Evolutionary conservation across 2,888 invertebrate genomes (phyloP).

Genomic region (Trichogramma evanescens): DNA sequence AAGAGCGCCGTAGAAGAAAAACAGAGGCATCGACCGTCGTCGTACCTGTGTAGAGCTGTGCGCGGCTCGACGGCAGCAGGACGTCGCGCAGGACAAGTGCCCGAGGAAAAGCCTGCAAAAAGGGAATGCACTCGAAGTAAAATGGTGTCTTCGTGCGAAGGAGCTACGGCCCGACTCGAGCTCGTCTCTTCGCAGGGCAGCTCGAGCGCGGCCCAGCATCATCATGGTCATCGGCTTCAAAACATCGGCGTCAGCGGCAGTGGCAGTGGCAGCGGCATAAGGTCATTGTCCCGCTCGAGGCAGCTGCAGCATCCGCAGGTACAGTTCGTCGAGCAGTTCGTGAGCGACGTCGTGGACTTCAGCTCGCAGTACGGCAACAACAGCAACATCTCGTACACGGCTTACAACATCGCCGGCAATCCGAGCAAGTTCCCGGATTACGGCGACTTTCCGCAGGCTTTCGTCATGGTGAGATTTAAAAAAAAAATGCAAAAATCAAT

Average conservation of each 20-base stretch:
- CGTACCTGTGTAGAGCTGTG: background rate
- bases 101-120: background rate
- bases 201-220: background rate
- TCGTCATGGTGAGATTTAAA: slow-evolving; percentile 66
- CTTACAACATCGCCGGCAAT: slow-evolving; percentile 76
- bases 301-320: slow-evolving; percentile 10
- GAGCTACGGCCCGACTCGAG: slow-evolving; percentile 33
- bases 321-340: slow-evolving; percentile 66
- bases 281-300: too few species aligned
- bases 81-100: background rate
- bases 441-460: slow-evolving; percentile 86
- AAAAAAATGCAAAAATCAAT: background rate
- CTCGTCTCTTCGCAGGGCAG: slow-evolving; percentile 24
- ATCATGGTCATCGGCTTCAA: background rate
- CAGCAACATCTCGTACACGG: slow-evolving; percentile 81
- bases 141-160: slow-evolving; percentile 39
- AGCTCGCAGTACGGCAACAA: slow-evolving; percentile 87
- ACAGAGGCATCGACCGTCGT: background rate
- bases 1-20: background rate
- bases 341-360: slow-evolving; percentile 70
- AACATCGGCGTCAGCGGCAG: too few species aligned
- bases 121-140: slow-evolving; percentile 23
- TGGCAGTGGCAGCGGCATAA: too few species aligned
- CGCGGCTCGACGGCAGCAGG: background rate
- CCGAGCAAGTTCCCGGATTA: slow-evolving; percentile 81